A percentile compares a stretch with the other conserved stretches of the same genome.
These are phyloP conservation scores for Coelopa pilipes DNA, from an alignment of 2,888 invertebrate species.

Conservation along the genomic window DNA sequence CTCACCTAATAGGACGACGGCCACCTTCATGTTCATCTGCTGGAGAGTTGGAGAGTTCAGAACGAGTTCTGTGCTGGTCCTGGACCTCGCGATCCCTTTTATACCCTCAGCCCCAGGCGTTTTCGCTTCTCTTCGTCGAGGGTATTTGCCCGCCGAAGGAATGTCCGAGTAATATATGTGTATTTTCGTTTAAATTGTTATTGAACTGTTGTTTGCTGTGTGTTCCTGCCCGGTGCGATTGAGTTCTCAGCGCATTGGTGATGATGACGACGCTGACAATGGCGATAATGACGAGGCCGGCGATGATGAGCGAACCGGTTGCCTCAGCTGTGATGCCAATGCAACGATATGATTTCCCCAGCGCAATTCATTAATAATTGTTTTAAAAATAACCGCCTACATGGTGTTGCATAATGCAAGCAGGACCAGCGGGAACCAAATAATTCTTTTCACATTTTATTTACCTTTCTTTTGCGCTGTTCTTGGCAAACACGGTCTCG, in stretches of 20 bases:
- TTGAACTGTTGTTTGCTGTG: background rate
- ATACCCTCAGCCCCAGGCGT: background rate
- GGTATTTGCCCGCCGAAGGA: no score
- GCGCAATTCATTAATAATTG: background rate
- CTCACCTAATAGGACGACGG: slow-evolving; percentile 23
- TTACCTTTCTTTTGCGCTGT: no score
- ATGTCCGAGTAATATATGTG: no score
- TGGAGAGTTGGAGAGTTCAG: slow-evolving; percentile 2
- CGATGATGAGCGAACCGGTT: no score
- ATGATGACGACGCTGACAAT: no score
- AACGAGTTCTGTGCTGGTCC: slow-evolving; percentile 15
- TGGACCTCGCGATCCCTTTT: background rate
- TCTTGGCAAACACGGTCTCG: no score
- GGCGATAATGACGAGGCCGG: no score
- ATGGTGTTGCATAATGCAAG: background rate
- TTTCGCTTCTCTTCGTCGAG: background rate
- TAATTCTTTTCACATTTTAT: background rate
- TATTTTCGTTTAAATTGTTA: background rate
- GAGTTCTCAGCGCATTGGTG: background rate
- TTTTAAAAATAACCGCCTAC: background rate
- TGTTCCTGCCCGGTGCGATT: background rate
- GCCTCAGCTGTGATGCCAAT: background rate
- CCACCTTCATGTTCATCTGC: slow-evolving; percentile 2
- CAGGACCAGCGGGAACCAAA: background rate
- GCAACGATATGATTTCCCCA: background rate